phyloP scores from a whole-genome alignment of 2,113 vertebrate species.

The Cyanistes caeruleus region DNA sequence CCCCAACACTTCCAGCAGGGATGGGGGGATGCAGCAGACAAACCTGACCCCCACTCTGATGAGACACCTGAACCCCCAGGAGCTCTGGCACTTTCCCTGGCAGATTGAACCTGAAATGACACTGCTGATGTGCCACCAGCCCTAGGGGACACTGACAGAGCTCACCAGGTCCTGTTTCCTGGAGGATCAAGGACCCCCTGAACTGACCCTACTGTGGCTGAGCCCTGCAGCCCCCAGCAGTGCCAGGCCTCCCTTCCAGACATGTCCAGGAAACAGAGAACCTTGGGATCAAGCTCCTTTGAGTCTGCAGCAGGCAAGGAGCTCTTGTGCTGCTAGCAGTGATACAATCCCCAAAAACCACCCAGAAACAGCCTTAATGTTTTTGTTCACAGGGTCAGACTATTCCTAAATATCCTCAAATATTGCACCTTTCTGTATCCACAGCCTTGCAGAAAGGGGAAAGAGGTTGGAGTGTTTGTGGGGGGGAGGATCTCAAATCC shows the following conservation, averaged over 20 bases:
- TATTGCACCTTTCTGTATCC: conserved; percentile 53
- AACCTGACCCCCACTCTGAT: rapidly evolving
- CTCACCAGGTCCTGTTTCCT: not conserved
- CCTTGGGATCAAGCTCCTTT: not conserved
- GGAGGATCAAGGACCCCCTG: not conserved
- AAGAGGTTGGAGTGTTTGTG: not conserved
- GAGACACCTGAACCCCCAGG: not conserved
- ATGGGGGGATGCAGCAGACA: not conserved
- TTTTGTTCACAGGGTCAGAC: not conserved
- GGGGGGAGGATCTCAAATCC: not conserved
- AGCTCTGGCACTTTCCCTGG: not conserved
- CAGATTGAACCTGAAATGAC: not conserved
- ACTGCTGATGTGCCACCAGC: not conserved
- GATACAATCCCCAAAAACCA: not conserved
- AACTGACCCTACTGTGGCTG: not conserved
- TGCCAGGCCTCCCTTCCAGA: not conserved
- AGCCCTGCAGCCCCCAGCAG: not conserved
- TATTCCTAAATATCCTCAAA: not conserved
- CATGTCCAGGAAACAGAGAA: not conserved
- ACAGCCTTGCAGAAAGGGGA: not conserved
- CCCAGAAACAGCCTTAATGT: not conserved
- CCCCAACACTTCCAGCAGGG: not conserved
- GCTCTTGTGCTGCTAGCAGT: not conserved
- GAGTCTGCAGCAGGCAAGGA: not conserved
- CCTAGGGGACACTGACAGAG: not conserved